A percentile compares a stretch with the other conserved stretches of the same genome.
Evolutionary conservation across 2,888 invertebrate species (phyloP).

Genomic region (Lamellibrachia satsuma): DNA sequence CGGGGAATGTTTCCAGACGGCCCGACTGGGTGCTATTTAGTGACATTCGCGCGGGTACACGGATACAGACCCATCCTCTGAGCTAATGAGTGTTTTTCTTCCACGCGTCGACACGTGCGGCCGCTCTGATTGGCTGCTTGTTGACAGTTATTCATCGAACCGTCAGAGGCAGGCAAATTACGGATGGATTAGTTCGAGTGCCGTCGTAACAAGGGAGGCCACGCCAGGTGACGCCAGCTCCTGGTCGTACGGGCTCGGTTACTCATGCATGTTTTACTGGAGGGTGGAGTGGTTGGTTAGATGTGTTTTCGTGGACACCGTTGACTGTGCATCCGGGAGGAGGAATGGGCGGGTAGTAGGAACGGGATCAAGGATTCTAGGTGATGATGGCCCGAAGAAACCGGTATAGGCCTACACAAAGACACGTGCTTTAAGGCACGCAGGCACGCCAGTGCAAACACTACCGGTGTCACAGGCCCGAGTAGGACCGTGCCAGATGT

Average conservation of each 20-base stretch:
- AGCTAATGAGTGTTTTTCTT: neutral
- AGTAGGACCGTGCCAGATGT: neutral
- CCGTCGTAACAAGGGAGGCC: neutral
- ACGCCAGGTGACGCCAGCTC: neutral
- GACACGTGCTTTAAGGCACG: neutral
- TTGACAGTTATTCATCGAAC: neutral
- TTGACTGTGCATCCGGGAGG: neutral
- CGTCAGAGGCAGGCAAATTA: neutral
- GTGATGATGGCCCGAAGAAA: neutral
- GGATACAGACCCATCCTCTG: neutral
- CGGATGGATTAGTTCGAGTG: neutral
- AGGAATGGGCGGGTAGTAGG: neutral
- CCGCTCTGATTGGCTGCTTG: neutral
- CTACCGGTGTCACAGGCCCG: neutral
- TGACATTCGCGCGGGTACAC: neutral
- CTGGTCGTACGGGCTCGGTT: neutral
- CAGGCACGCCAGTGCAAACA: neutral
- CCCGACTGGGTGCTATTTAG: neutral
- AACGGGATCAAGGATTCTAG: neutral
- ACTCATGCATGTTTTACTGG: neutral
- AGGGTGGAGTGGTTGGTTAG: neutral
- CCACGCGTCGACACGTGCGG: neutral
- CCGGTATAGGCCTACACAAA: neutral
- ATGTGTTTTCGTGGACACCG: neutral
- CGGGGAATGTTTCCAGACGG: neutral